Evolutionary conservation across 1,140 invertebrate species (phyloP).

Genomic region (Pomacea maculata): DNA sequence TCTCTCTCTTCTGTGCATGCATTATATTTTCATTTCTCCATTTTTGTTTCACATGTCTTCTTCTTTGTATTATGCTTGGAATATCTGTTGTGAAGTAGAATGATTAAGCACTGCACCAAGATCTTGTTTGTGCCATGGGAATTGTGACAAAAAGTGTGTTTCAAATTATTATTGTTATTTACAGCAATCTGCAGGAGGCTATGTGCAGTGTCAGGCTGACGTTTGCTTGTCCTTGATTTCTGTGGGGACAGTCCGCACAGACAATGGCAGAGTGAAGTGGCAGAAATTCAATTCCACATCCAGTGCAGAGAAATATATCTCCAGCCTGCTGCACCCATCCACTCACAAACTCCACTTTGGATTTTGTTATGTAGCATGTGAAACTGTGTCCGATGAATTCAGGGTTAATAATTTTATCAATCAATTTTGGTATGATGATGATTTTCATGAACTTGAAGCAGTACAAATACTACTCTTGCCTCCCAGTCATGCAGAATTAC

Average conservation of each 20-base stretch:
- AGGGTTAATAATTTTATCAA: conserved; percentile 1
- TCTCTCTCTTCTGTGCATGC: too few species aligned
- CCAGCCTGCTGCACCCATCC: neutral
- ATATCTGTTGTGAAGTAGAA: neutral
- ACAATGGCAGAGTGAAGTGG: conserved; percentile 15
- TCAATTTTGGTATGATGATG: conserved; percentile 15
- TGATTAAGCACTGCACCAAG: neutral
- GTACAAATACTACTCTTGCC: conserved; percentile 46
- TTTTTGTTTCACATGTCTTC: too few species aligned
- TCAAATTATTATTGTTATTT: neutral
- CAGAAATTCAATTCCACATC: conserved; percentile 7
- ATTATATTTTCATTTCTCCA: too few species aligned
- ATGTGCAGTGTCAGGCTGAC: conserved; percentile 6
- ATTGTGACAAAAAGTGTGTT: neutral
- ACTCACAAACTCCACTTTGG: conserved; percentile 24
- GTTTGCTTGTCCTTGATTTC: neutral
- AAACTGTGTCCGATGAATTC: neutral
- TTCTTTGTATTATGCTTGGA: too few species aligned
- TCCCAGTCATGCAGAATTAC: conserved; percentile 14
- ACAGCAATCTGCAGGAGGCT: neutral
- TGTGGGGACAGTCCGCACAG: neutral
- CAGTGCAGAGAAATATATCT: conserved; percentile 10
- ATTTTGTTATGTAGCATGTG: conserved; percentile 28
- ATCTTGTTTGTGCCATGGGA: neutral
- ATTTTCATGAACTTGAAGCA: neutral